Evolutionary conservation across 2,113 vertebrate genomes (phyloP), one percentile per base, ranked within the genome.

Genomic region (Gopherus evgoodei): DNA sequence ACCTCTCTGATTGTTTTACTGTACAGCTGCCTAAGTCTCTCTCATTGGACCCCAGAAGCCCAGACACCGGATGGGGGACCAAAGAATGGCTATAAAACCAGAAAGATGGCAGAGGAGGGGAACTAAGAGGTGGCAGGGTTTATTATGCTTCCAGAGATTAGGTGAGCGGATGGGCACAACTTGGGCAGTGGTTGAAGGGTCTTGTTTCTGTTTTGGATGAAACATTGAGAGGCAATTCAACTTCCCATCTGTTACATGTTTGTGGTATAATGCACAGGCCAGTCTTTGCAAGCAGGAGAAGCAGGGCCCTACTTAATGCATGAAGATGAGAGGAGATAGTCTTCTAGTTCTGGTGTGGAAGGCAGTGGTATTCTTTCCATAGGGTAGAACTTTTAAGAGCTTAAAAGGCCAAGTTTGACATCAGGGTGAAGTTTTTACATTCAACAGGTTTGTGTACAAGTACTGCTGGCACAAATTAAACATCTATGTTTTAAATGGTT

Each of bases 401-500:
- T 78, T 78, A 47, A 78, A 78, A 47, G 6, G n/a, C 35, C 86
- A 38, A 38, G 17, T 69, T 72, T 72, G 9, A 72, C n/a, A 72
- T 5, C 35, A 6, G n/a, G 1, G 3, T 25, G 79, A 9, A 75
- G 27, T 0, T 0, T 5, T 7, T 50, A 56, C 38, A 24, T 1
- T 6, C 19, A 92, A 80, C 2, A 79, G 29, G 31, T 12, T 12
- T 47, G 24, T 35, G 29, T 6, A 49, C 12, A 87, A 83, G 62
- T 2, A 11, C 14, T n/a, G 24, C 22, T 78, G 81, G 57, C 57
- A 83, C 27, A 79, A 31, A 54, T 49, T 49, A 31, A 35, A 52
- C 11, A 57, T 57, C 22, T 69, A 62, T 50, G 25, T 1, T 59
- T 49, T 49, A 49, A 49, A 49, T 49, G 47, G 47, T 49, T 49